Percentiles rank a stretch among this genome's conserved stretches.
Conservation (phyloP, 2,888 invertebrate genomes). For the Dusona sp. region DNA sequence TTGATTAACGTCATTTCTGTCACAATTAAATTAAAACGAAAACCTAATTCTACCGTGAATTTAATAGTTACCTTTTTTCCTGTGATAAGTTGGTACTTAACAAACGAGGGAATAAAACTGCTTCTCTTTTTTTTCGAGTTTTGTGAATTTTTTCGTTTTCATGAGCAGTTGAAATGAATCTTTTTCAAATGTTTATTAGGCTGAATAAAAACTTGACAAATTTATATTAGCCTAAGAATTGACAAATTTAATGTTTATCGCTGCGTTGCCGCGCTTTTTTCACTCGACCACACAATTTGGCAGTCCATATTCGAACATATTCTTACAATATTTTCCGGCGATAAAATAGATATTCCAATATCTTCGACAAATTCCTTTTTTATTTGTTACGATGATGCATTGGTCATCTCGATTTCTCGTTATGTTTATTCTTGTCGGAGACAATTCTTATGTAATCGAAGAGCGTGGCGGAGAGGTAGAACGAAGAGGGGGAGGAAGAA, state of each 20-base stretch:
- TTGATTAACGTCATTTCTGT: background rate
- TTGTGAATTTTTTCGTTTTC: background rate
- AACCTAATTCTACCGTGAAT: too few species aligned
- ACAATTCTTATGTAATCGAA: constrained; percentile 68
- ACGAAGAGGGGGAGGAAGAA: background rate
- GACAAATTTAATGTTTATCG: background rate
- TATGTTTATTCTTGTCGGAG: constrained; percentile 57
- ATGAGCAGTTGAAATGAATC: background rate
- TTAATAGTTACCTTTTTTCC: too few species aligned
- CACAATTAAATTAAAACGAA: too few species aligned
- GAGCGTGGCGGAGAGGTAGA: constrained; percentile 25
- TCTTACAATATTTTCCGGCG: background rate
- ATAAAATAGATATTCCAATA: background rate
- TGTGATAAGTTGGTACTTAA: too few species aligned
- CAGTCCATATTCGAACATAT: background rate
- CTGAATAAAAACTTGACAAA: background rate
- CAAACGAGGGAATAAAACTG: too few species aligned
- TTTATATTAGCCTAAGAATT: too few species aligned
- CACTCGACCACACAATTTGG: background rate
- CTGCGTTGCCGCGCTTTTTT: background rate
- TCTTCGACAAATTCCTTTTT: background rate
- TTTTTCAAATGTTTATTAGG: background rate
- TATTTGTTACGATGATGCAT: constrained; percentile 15
- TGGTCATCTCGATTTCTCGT: constrained; percentile 53
- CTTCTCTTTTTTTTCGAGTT: background rate